Base-by-base conservation (phyloP, 2,113 vertebrate genomes). In the Orthonyx spaldingii region DNA sequence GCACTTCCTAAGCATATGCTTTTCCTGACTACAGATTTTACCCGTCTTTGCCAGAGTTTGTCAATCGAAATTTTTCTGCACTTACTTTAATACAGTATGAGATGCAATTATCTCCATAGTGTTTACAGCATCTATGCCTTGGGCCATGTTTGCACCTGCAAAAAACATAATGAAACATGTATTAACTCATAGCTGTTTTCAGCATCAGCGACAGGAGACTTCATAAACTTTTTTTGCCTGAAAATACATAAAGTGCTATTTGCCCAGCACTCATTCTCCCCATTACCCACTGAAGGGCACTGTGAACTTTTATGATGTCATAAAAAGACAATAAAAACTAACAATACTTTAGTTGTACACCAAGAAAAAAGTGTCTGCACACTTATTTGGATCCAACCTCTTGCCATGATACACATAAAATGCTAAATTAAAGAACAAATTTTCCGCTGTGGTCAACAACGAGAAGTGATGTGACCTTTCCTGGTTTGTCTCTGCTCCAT, bases 81-180 rank as follows among this genome's bases (percentile, higher is more conserved):
- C 98, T 98, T 98, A 99, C 99, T 98, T 99, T 99, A 97, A 99
- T 96, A 96, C 99, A 99, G 89, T 99, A 99, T 65, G 99, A 99
- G 90, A 99, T 98, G 97, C 99, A 99, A 97, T 99, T 99, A 98
- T 99, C 99, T 91, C 99, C 98, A 84, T 99, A 98, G 97, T 99
- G 99, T 97, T 99, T 99, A 97, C 99, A 99, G 97, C 99, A 99
- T 97, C 99, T 98, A 97, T 99, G 99, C 86, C 99, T 98, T 82
- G 99, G 99, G 94, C 99, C 99, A 68, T 97, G 98, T 97, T 98
- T 99, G 98, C 99, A 99, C 98, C 99, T 99, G 97, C 92, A 98
- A 95, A 97, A 68, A 95, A 86, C 96, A 91, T 76, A 97, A 95
- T 88, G 86, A 89, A 92, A 90, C 44, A 72, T 90, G 5, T 76